Percentiles rank a stretch among this genome's conserved stretches.
These are phyloP conservation scores for Aphelenchoides besseyi DNA, from an alignment of 1,140 invertebrate genomes.

Conservation along the genomic window DNA sequence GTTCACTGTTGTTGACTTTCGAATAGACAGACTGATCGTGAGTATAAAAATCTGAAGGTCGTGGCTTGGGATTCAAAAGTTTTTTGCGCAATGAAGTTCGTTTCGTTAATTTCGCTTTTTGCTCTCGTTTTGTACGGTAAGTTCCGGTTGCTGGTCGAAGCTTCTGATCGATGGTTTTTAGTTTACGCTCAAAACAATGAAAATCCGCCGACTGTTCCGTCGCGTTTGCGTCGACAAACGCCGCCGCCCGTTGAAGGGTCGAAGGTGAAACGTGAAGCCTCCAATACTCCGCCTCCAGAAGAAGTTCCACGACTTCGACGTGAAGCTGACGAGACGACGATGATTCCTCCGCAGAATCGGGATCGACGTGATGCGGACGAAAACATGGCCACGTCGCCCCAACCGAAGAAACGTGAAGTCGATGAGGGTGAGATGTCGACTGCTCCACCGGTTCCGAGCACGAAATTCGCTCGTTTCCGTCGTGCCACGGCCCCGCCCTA, in stretches of 20 bases:
- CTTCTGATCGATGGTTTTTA: too few relatives aligned
- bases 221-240: background rate
- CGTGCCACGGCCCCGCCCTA: background rate
- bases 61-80: too few relatives aligned
- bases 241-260: background rate
- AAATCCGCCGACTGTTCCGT: background rate
- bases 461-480: background rate
- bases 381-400: background rate
- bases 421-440: background rate
- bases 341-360: background rate
- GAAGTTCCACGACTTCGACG: background rate
- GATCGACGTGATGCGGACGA: background rate
- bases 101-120: too few relatives aligned
- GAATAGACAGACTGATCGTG: too few relatives aligned
- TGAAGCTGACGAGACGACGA: background rate
- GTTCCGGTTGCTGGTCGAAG: too few relatives aligned
- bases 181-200: background rate
- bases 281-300: background rate
- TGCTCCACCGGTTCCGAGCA: background rate
- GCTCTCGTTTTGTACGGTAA: conserved; percentile 1
- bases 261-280: background rate
- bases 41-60: too few relatives aligned
- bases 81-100: too few relatives aligned
- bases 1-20: too few relatives aligned
- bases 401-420: background rate